Percentiles rank a stretch among this genome's conserved stretches.
These are phyloP conservation scores for Apodemus agrarius DNA, from an alignment of 2,797 vertebrate genomes.

Conservation along the genomic window DNA sequence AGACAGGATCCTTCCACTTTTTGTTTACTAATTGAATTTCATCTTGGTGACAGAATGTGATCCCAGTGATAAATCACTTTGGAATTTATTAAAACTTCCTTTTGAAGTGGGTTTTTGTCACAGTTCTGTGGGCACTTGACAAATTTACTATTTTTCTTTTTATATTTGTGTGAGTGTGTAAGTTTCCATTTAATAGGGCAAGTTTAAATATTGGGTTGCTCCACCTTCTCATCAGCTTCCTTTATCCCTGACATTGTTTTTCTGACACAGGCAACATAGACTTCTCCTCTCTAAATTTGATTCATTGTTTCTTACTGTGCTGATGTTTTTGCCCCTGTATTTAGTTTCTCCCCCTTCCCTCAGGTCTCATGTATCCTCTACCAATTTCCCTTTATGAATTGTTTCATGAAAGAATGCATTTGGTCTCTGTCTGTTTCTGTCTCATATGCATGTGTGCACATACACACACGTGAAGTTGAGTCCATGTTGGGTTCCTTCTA, in stretches of 20 bases:
- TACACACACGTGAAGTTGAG: too few species aligned
- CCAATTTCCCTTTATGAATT: too few species aligned
- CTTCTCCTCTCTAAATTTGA: neutral
- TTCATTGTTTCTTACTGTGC: neutral
- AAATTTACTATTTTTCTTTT: neutral
- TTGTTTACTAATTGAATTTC: conserved; percentile 25
- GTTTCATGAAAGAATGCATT: too few species aligned
- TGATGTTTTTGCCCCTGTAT: neutral
- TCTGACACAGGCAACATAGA: neutral
- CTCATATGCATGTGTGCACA: too few species aligned
- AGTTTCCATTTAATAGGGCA: neutral
- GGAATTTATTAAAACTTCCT: conserved; percentile 49
- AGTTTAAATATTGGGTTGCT: neutral
- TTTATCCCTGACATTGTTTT: neutral
- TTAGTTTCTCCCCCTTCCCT: too few species aligned
- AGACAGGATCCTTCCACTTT: neutral
- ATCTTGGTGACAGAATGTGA: neutral
- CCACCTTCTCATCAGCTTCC: neutral
- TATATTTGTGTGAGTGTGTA: neutral
- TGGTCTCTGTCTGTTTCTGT: too few species aligned
- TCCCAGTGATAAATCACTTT: neutral
- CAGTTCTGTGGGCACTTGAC: neutral
- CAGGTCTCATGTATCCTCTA: too few species aligned
- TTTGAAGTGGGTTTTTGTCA: neutral
- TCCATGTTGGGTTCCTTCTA: too few species aligned